Percentiles rank a stretch among this genome's conserved stretches.
Evolutionary conservation across 2,888 invertebrate species (phyloP).

Genomic region (Drosophila trichaetosa): DNA sequence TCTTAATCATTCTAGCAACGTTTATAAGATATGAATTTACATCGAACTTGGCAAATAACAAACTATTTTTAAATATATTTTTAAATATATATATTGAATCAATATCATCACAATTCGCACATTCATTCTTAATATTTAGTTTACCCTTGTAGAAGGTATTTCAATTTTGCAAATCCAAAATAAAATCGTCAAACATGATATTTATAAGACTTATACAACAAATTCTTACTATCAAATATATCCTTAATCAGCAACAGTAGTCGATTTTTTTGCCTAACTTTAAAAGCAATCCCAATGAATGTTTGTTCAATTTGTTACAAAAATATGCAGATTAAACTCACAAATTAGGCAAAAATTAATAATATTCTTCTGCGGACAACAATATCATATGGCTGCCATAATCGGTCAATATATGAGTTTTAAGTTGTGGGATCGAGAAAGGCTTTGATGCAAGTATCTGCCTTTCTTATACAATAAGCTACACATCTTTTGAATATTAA

Average conservation of each 20-base stretch:
- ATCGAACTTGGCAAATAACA: background rate
- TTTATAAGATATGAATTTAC: background rate
- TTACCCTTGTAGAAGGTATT: background rate
- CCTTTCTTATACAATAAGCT: background rate
- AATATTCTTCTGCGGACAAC: background rate
- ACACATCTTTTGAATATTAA: background rate
- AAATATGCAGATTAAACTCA: background rate
- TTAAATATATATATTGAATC: background rate
- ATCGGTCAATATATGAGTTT: background rate
- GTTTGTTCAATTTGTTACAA: background rate
- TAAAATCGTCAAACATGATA: background rate
- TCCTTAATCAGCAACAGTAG: background rate
- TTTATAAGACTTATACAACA: background rate
- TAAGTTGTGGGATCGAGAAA: background rate
- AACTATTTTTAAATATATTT: background rate
- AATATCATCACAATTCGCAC: slow-evolving; percentile 2
- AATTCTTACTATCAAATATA: background rate
- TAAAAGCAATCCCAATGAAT: background rate
- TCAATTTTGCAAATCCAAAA: background rate
- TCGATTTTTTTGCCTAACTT: too few species aligned
- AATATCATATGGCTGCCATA: background rate
- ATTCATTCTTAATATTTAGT: background rate
- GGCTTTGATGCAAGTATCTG: background rate
- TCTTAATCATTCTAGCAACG: background rate
- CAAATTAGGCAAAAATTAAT: background rate